A percentile compares a stretch with the other conserved stretches of the same genome.
phyloP scores from a whole-genome alignment of 2,113 vertebrate genomes.

The Paracanthobrama guichenoti region DNA sequence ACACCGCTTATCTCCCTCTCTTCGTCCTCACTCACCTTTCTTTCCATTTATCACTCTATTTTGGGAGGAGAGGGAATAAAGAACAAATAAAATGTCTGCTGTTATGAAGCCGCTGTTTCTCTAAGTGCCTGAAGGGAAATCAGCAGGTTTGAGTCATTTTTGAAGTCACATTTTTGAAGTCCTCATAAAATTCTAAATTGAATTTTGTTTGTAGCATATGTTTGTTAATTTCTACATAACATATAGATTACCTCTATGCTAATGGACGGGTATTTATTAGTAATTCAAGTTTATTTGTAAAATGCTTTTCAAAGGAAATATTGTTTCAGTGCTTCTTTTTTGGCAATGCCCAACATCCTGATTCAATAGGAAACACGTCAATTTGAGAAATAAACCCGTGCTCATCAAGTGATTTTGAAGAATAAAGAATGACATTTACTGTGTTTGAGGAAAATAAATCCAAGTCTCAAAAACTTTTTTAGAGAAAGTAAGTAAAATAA shows the following conservation, averaged over 20 bases:
- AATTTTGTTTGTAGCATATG: not conserved
- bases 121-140: not conserved
- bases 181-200: not conserved
- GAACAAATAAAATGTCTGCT: constrained; percentile 31
- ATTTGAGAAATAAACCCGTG: not conserved
- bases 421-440: not conserved
- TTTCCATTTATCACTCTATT: not conserved
- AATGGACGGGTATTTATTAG: not conserved
- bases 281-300: not conserved
- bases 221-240: too few relatives aligned
- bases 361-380: not conserved
- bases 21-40: not conserved
- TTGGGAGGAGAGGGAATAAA: constrained; percentile 22
- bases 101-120: constrained; percentile 39
- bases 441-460: not conserved
- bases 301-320: not conserved
- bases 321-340: too few relatives aligned
- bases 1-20: not conserved
- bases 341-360: not conserved
- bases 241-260: too few relatives aligned
- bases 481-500: not conserved
- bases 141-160: not conserved
- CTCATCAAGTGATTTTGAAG: not conserved
- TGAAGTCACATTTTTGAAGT: not conserved
- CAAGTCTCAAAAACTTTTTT: not conserved